A percentile compares a stretch with the other conserved stretches of the same genome.
Conservation (phyloP, 2,888 invertebrate species). For the Phortica magna region DNA sequence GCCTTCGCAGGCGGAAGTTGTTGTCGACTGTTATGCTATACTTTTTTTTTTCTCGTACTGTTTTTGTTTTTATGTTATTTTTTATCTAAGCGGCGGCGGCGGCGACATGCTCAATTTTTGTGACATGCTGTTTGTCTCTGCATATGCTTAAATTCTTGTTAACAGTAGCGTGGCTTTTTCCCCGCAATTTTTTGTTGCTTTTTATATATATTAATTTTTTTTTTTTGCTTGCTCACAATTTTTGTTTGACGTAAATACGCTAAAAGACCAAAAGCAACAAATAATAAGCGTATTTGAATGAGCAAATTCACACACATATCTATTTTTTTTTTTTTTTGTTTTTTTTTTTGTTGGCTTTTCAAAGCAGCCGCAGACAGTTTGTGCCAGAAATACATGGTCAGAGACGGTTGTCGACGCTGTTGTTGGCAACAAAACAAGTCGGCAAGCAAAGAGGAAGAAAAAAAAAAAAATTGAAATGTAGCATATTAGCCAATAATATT, state of each 20-base stretch:
- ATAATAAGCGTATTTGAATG: not conserved
- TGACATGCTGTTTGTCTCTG: not conserved
- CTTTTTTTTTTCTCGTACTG: not conserved
- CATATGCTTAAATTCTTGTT: not conserved
- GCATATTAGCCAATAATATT: conserved; percentile 38
- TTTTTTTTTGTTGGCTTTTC: not conserved
- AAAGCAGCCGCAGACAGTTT: conserved; percentile 8
- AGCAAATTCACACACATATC: not conserved
- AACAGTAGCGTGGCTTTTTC: conserved; percentile 31
- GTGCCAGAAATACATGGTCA: conserved; percentile 5
- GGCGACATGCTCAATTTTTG: not conserved
- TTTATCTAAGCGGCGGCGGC: not conserved
- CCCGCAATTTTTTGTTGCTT: conserved; percentile 14
- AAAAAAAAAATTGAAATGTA: conserved; percentile 37
- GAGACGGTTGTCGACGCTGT: not conserved
- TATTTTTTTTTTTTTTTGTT: too few species aligned
- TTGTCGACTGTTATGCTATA: not conserved
- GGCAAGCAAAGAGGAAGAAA: too few species aligned
- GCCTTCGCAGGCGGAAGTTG: not conserved
- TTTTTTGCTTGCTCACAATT: not conserved
- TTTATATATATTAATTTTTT: too few species aligned
- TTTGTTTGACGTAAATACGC: not conserved
- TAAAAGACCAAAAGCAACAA: not conserved
- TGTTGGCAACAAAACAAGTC: too few species aligned
- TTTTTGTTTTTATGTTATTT: not conserved